Conservation (phyloP, 1,140 invertebrate species). For the Drosophila elegans region DNA sequence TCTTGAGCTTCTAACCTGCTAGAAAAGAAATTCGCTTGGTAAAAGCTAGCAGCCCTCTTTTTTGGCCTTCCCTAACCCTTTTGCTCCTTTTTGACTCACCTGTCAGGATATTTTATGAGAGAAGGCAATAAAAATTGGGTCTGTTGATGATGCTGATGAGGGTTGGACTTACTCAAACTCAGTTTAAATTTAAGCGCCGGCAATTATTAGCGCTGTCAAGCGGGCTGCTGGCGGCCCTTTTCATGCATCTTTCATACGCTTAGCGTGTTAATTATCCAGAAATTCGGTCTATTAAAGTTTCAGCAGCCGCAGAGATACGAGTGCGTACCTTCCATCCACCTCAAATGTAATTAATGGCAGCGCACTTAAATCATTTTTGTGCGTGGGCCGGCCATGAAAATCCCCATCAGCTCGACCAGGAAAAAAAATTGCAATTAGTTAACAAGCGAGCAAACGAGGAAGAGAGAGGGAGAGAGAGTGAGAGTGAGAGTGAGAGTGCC, state of each 20-base stretch:
- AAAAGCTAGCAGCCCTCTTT: not conserved
- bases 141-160: constrained; percentile 39
- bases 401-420: constrained; percentile 27
- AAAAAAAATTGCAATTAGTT: constrained; percentile 78
- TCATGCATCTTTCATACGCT: constrained; percentile 78
- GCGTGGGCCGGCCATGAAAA: constrained; percentile 51
- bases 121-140: constrained; percentile 28
- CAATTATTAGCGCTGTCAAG: constrained; percentile 63
- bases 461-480: too few relatives aligned
- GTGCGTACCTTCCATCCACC: constrained; percentile 15
- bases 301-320: constrained; percentile 42
- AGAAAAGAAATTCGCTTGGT: not conserved
- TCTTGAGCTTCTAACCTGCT: too few relatives aligned
- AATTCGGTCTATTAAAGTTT: constrained; percentile 82
- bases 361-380: constrained; percentile 82
- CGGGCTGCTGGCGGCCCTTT: constrained; percentile 21
- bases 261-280: constrained; percentile 80
- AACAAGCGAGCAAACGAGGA: constrained; percentile 65
- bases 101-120: constrained; percentile 31
- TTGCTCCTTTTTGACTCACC: constrained; percentile 5
- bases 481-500: constrained; percentile 2
- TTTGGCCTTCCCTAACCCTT: not conserved
- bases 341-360: constrained; percentile 80
- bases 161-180: constrained; percentile 63
- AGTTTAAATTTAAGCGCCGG: constrained; percentile 73